These are phyloP conservation scores for Chauna torquata DNA, from an alignment of 2,113 vertebrate species.

Conservation along the genomic window DNA sequence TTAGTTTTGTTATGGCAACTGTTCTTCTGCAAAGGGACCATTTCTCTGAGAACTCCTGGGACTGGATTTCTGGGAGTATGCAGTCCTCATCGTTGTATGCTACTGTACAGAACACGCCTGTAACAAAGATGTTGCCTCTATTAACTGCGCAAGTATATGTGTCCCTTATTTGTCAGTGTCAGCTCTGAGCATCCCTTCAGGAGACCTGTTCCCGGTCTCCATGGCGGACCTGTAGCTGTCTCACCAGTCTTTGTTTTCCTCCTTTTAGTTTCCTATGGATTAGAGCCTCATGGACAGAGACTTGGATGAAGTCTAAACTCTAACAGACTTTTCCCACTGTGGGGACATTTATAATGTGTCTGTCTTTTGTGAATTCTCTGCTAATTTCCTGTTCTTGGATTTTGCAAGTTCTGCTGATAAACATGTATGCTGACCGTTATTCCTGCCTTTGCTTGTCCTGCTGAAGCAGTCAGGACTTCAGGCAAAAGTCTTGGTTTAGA, in stretches of 20 bases:
- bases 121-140: background rate
- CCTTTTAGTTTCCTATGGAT: background rate
- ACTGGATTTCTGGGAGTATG: background rate
- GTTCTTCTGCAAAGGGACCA: background rate
- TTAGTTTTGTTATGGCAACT: background rate
- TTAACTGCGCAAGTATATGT: background rate
- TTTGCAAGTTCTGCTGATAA: background rate
- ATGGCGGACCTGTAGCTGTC: background rate
- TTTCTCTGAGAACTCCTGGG: background rate
- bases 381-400: background rate
- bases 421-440: background rate
- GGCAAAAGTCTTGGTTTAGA: background rate
- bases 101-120: background rate
- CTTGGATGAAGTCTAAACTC: background rate
- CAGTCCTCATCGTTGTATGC: background rate
- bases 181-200: background rate
- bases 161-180: background rate
- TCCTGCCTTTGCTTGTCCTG: background rate
- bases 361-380: background rate
- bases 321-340: background rate
- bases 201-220: background rate
- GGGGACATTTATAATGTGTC: rapidly evolving
- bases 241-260: background rate
- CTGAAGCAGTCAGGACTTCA: background rate
- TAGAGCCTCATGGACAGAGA: background rate